Conservation (phyloP, 1,140 invertebrate genomes). For the Aleiodes sp. region DNA sequence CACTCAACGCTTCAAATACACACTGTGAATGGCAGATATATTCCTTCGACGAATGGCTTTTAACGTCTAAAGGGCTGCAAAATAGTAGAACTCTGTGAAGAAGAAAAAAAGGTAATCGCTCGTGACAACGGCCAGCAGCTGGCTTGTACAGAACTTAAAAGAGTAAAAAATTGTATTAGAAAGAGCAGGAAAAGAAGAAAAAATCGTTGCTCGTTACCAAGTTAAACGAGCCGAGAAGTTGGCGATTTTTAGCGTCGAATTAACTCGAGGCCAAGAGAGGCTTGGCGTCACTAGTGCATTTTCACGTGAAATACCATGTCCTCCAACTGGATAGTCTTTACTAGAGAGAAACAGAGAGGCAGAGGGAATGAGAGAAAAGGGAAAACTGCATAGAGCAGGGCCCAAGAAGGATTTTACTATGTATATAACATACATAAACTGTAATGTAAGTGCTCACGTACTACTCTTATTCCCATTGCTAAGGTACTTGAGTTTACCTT, state of each 20-base stretch:
- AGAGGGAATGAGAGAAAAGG: too few species aligned
- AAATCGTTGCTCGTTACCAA: slow-evolving; percentile 16
- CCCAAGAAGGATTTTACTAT: background rate
- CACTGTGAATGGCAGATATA: slow-evolving; percentile 23
- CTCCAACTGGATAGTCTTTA: background rate
- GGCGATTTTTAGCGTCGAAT: slow-evolving; percentile 32
- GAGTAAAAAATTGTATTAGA: background rate
- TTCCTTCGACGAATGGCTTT: background rate
- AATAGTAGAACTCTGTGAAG: too few species aligned
- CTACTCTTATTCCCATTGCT: slow-evolving; percentile 15
- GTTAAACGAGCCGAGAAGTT: slow-evolving; percentile 29
- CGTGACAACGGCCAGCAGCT: slow-evolving; percentile 30
- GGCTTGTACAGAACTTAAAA: background rate
- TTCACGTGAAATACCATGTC: background rate
- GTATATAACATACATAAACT: background rate
- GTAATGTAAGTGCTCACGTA: slow-evolving; percentile 13
- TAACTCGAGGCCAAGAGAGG: background rate
- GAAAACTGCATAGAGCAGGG: background rate
- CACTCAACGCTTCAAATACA: slow-evolving; percentile 19
- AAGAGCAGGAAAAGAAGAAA: background rate
- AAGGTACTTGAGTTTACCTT: background rate
- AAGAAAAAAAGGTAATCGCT: slow-evolving; percentile 22
- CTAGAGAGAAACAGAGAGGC: too few species aligned
- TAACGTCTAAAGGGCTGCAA: background rate
- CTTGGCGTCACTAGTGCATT: background rate